Evolutionary conservation across 2,797 vertebrate species (phyloP), one percentile per base, ranked within the genome.

Genomic region (Odontamblyopus lacepedii): DNA sequence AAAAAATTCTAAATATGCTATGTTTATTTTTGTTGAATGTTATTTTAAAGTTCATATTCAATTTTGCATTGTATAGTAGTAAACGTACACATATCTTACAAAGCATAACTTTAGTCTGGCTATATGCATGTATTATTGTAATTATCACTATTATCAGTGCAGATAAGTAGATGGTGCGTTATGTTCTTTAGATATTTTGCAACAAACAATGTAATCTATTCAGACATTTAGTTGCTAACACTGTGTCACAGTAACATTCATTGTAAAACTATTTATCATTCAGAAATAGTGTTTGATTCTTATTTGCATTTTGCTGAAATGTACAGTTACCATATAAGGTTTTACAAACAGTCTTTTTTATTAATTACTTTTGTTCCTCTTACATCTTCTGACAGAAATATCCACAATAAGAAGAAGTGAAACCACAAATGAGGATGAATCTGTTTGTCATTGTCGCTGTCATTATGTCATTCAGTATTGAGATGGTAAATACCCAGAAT

Each of bases 341-440:
- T 30, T 65, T 59, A 3, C 23, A 70, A 30, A 13, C 9, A 15
- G 4, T 60, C 50, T 8, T 56, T 32, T 3, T 8, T 2, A 65
- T 23, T 71, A 2, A 72, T 48, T 23, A 63, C 44, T 75, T 74
- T 44, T 57, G 48, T 78, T 84, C 85, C 67, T 71, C 72, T 38
- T 70, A 2, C 0, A 0, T 50, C 53, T 30, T 4, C 73, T 78
- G 78, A 72, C 57, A 76, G 50, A 87, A 83, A 85, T 76, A 85
- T 65, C 53, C 18, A 7, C 2, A 16, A 19, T 12, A 85, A 87
- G 65, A 57, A 80, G 87, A 89, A 89, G 75, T 0, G 27, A 85
- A 87, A 88, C 32, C 48, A 76, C 70, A 81, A 69, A 9, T 77
- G 51, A 86, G 70, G 38, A 93, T 93, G 90, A 88, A 89, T 6